phyloP scores from a whole-genome alignment of 2,888 invertebrate genomes.

The Cheilosia urbana region DNA sequence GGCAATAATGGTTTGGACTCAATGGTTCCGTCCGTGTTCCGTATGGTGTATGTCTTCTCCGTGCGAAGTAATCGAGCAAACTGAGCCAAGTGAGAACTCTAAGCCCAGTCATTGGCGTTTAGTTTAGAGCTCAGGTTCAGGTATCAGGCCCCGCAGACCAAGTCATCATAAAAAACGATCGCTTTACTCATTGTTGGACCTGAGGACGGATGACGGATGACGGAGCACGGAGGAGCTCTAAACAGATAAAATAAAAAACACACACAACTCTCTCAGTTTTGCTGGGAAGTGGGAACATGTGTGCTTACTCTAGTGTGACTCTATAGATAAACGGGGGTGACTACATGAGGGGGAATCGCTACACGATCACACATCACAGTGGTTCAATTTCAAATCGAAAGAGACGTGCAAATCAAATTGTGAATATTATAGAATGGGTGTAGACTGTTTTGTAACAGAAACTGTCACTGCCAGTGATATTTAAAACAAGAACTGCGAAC shows the following conservation, averaged over 20 bases:
- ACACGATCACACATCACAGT: not conserved
- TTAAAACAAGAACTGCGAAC: too few species aligned
- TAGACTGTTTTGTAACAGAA: too few species aligned
- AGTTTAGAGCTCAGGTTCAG: not conserved
- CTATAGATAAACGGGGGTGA: not conserved
- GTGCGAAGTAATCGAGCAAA: slow-evolving; percentile 49
- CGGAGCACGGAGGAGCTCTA: not conserved
- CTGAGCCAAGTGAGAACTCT: slow-evolving; percentile 44
- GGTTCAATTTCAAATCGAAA: not conserved
- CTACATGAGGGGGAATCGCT: not conserved
- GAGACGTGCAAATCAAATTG: too few species aligned
- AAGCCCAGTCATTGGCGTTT: slow-evolving; percentile 26
- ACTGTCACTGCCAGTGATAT: too few species aligned
- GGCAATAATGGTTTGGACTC: not conserved
- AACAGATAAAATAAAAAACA: not conserved
- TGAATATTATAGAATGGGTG: too few species aligned
- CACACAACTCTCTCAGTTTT: slow-evolving; percentile 9
- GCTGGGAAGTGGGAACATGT: slow-evolving; percentile 18
- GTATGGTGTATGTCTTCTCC: slow-evolving; percentile 30
- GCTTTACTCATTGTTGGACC: slow-evolving; percentile 33
- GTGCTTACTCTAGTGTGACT: slow-evolving; percentile 37
- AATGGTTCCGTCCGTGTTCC: not conserved
- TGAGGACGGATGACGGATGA: not conserved
- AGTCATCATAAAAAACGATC: slow-evolving; percentile 54
- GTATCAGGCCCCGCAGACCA: not conserved